phyloP scores from a whole-genome alignment of 1,140 invertebrate genomes.

The Trypoxylus dichotomus region DNA sequence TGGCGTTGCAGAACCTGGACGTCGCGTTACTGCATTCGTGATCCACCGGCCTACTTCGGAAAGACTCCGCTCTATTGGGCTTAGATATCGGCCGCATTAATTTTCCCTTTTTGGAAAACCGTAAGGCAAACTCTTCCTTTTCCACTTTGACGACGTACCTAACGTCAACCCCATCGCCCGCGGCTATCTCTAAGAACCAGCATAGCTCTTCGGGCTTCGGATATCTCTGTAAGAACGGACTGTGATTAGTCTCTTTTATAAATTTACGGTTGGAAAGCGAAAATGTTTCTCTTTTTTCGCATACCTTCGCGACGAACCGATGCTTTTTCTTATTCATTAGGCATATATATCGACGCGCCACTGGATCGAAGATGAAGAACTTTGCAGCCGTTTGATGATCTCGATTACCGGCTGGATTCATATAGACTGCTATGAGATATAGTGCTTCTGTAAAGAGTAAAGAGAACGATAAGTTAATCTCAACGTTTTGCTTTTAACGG shows the following conservation, averaged over 20 bases:
- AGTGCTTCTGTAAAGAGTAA: not conserved
- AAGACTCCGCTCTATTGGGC: not conserved
- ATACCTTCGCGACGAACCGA: conserved; percentile 16
- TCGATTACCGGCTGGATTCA: not conserved
- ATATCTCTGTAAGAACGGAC: conserved; percentile 4
- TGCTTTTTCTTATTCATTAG: conserved; percentile 12
- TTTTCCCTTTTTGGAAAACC: not conserved
- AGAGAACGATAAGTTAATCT: not conserved
- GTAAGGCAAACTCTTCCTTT: not conserved
- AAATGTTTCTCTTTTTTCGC: not conserved
- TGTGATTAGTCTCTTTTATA: not conserved
- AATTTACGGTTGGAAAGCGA: not conserved
- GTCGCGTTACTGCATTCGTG: not conserved
- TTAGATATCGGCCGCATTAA: not conserved
- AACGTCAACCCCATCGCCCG: not conserved
- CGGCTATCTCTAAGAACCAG: not conserved
- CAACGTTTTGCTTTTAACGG: too few species aligned
- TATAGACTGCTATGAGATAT: not conserved
- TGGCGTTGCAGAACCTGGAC: not conserved
- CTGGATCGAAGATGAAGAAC: conserved; percentile 1
- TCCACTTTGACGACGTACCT: not conserved
- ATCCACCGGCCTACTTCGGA: not conserved
- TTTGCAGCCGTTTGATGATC: not conserved
- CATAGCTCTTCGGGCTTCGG: not conserved
- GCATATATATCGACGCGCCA: not conserved